Evolutionary conservation across 1,140 invertebrate species (phyloP), one percentile per base, ranked within the genome.

Genomic region (Lycorma delicatula): DNA sequence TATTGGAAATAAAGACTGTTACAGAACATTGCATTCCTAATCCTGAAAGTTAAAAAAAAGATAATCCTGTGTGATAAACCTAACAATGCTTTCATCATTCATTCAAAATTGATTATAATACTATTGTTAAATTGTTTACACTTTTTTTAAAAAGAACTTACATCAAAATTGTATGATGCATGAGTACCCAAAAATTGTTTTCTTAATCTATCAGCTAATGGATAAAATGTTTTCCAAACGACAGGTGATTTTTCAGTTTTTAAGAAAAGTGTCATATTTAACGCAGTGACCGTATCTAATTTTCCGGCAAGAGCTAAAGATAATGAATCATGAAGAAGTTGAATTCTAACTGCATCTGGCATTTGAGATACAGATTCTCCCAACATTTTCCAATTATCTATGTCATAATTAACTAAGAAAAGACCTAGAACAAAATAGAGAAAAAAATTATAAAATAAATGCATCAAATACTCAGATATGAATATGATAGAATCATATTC

Each of bases 341-440:
- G 88, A 0, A 85, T 85, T 54, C 86, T 75, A 0, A 84, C 86
- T 53, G 82, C 75, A 5, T 81, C 77, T 1, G 87, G 83, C 56
- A 93, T 86, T 3, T 64, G 68, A 1, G 70, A 67, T 66, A 79
- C 59, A 49, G 74, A 64, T 47, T 78, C 66, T 0, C 81, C 76
- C 1, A 91, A 67, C 60, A 87, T 76, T 59, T 82, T 78, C 89
- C 89, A 91, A 66, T 90, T 91, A n/a, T 76, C 67, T 5, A 70
- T 59, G 61, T 91, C 89, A 66, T 91, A 91, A 64, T 91, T 90
- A 0, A 91, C 88, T 5, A 86, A 81, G 67, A 85, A 91, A 54
- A 88, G 86, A 1, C 84, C 85, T 82, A 66, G 60, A 20, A 38
- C 9, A 44, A 46, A 27, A 23, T 22, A 16, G 3, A 7, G 18